Conservation (phyloP, 2,888 invertebrate species). For the Drosophila neonasuta region DNA sequence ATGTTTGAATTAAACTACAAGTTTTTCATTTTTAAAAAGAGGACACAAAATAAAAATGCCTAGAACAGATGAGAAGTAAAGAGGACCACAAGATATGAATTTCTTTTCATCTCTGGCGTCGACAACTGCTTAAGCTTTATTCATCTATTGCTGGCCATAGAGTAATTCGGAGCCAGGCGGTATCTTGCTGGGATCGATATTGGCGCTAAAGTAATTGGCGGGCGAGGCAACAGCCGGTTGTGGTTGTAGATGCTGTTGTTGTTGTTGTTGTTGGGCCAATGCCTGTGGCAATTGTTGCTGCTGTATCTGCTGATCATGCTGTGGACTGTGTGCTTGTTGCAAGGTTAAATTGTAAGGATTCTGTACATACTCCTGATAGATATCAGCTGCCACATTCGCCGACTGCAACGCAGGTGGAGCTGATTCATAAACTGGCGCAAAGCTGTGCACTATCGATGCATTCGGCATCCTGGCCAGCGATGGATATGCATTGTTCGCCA, state of each 20-base stretch:
- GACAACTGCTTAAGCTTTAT: slow-evolving; percentile 16
- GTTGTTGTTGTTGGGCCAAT: slow-evolving; percentile 13
- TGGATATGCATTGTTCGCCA: slow-evolving; percentile 79
- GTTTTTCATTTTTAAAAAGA: slow-evolving; percentile 22
- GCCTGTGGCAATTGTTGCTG: slow-evolving; percentile 14
- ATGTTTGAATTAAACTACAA: slow-evolving; percentile 7
- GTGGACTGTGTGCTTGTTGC: slow-evolving; percentile 61
- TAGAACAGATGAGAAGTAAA: slow-evolving; percentile 15
- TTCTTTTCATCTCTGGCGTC: neutral
- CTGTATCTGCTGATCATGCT: slow-evolving; percentile 34
- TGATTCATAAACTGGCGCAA: slow-evolving; percentile 75
- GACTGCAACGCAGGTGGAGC: slow-evolving; percentile 21
- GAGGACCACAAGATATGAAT: slow-evolving; percentile 4
- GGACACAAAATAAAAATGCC: slow-evolving; percentile 43
- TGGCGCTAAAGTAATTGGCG: slow-evolving; percentile 86
- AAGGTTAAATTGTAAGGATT: slow-evolving; percentile 82
- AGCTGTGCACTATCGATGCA: slow-evolving; percentile 80
- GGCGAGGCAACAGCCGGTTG: slow-evolving; percentile 81
- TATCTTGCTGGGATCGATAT: slow-evolving; percentile 83
- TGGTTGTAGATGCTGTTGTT: slow-evolving; percentile 52
- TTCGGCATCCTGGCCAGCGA: slow-evolving; percentile 77
- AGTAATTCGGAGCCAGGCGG: slow-evolving; percentile 86
- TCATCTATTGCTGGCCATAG: slow-evolving; percentile 82
- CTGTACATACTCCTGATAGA: slow-evolving; percentile 81
- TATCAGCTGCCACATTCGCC: slow-evolving; percentile 63